Base-by-base conservation (phyloP, 2,888 invertebrate genomes). In the Acanthacorydalis orientalis region DNA sequence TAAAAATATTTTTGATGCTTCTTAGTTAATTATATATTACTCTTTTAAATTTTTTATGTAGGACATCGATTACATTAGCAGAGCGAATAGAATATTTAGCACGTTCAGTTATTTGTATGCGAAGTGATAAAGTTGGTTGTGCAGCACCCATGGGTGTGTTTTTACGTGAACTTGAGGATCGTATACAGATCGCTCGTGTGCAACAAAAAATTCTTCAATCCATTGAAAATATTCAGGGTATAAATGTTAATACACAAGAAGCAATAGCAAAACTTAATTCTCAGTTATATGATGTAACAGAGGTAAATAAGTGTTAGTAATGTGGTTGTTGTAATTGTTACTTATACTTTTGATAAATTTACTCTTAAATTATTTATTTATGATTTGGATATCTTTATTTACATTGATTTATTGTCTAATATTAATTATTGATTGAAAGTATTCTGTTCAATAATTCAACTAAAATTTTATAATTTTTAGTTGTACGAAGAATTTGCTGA, bases 91-190 rank as follows among this genome's bases (percentile, higher is more conserved):
- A 88, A 57, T 93, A 95, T 70, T 69, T 98, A 58, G 89, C 92
- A 0, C 77, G 92, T 55, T 93, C 96, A 35, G 86, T 95, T 51
- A 87, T 96, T 73, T 95, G 95, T 64, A 87, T 95, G 77, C 80
- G 95, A 49, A 91, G 92, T 56, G 87, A 86, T 56, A 78, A 75
- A 56, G 75, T 80, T 15, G 84, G 81, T 1, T 80, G 78, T 53
- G 78, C 83, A 9, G 78, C 78, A 41, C 74, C 73, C 57, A 74
- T 78, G 59, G 88, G 81, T 1, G 83, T 88, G 49, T 80, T 90
- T 59, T 69, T 92, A 48, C 82, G 88, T 54, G 88, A 92, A 58
- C 68, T 95, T 45, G 91, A 93, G 65, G 96, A 96, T 66, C 90
- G 89, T 64, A 80, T 84, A 61, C 93, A 95, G 69, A 90, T 95